Conservation (phyloP, 2,113 vertebrate genomes). For the Rhea pennata region DNA sequence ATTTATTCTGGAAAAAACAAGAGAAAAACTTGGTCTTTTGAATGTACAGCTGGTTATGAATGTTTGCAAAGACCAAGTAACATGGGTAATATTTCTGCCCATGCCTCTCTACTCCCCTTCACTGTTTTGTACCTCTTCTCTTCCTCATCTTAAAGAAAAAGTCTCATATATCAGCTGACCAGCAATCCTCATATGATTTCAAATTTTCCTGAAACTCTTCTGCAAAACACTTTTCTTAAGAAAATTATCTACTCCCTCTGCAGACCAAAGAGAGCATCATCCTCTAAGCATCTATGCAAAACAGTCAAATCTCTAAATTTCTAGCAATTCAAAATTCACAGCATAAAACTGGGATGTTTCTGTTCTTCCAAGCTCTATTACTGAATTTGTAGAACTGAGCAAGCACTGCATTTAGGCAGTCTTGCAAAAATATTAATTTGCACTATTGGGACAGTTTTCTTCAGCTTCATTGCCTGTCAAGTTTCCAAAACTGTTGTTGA, state of each 20-base stretch:
- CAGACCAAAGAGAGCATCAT: slow-evolving; percentile 39
- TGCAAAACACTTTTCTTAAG: not conserved
- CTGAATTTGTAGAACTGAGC: not conserved
- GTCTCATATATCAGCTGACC: not conserved
- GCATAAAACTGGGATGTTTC: not conserved
- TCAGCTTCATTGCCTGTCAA: not conserved
- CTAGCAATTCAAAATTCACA: not conserved
- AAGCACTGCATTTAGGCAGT: not conserved
- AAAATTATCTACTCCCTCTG: slow-evolving; percentile 44
- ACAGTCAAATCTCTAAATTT: not conserved
- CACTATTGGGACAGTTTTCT: not conserved
- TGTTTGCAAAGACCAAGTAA: not conserved
- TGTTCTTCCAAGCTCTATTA: not conserved
- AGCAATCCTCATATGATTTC: not conserved
- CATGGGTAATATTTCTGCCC: fast-evolving
- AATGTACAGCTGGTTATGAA: not conserved
- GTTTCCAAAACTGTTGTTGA: not conserved
- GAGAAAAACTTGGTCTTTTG: not conserved
- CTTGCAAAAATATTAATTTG: not conserved
- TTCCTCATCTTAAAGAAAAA: not conserved
- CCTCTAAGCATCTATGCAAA: not conserved
- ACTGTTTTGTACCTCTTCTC: not conserved
- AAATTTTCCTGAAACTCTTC: not conserved
- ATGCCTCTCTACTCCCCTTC: not conserved
- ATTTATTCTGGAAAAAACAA: not conserved